These are phyloP conservation scores for Syrista parreyssii DNA, from an alignment of 2,888 invertebrate species.

Conservation along the genomic window DNA sequence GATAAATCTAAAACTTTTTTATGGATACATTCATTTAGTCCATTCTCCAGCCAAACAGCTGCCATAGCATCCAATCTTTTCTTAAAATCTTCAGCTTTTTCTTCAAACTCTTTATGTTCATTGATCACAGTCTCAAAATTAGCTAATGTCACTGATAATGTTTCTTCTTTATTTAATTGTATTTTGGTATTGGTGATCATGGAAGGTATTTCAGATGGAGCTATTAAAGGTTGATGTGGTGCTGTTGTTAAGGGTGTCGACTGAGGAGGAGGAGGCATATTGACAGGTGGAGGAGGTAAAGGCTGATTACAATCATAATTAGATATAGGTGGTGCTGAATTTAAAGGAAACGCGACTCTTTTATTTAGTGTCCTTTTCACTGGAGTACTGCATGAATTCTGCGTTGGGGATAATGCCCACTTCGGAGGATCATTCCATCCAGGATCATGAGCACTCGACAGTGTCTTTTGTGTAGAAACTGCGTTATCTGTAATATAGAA, in stretches of 20 bases:
- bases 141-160: slow-evolving; percentile 38
- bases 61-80: slow-evolving; percentile 70
- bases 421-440: slow-evolving; percentile 64
- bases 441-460: slow-evolving; percentile 53
- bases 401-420: slow-evolving; percentile 45
- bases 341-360: slow-evolving; percentile 59
- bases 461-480: slow-evolving; percentile 52
- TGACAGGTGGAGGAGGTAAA: slow-evolving; percentile 20
- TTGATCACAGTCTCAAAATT: slow-evolving; percentile 45
- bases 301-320: slow-evolving; percentile 17
- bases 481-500: slow-evolving; percentile 28
- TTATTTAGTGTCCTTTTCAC: slow-evolving; percentile 58
- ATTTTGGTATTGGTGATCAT: slow-evolving; percentile 10
- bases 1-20: slow-evolving; percentile 68
- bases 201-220: slow-evolving; percentile 26
- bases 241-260: slow-evolving; percentile 39
- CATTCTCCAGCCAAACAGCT: slow-evolving; percentile 71
- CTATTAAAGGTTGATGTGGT: slow-evolving; percentile 45
- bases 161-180: slow-evolving; percentile 41
- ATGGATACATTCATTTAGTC: slow-evolving; percentile 68
- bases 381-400: slow-evolving; percentile 31
- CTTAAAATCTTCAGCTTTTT: slow-evolving; percentile 67
- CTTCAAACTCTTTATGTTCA: slow-evolving; percentile 31
- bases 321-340: slow-evolving; percentile 30
- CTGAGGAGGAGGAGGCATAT: slow-evolving; percentile 42